Percentiles rank a stretch among this genome's conserved stretches.
These are phyloP conservation scores for Myotis myotis DNA, from an alignment of 2,797 vertebrate genomes.

Conservation along the genomic window DNA sequence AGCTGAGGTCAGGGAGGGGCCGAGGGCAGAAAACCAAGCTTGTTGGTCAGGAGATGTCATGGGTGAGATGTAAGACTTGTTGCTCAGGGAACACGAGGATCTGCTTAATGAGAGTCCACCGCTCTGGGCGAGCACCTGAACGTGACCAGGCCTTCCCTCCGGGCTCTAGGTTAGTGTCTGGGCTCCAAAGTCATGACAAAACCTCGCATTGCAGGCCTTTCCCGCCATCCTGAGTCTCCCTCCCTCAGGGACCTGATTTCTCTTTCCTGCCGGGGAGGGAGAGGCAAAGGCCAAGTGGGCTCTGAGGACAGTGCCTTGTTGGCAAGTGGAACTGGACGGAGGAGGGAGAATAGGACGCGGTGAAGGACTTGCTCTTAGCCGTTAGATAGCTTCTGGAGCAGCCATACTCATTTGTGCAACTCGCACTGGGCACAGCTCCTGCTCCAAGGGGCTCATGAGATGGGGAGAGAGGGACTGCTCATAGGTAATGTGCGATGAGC, in stretches of 20 bases:
- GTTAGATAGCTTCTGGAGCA: background rate
- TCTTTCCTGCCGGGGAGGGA: background rate
- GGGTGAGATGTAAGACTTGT: background rate
- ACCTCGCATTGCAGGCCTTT: background rate
- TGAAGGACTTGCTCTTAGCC: background rate
- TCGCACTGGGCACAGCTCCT: background rate
- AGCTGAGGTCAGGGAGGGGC: background rate
- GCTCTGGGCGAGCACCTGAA: background rate
- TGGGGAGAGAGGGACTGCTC: too few species aligned
- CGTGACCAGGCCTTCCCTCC: slow-evolving; percentile 56
- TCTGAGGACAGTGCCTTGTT: background rate
- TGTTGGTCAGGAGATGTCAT: background rate
- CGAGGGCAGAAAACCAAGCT: background rate
- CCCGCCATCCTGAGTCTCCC: background rate
- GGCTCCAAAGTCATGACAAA: background rate
- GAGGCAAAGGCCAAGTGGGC: background rate
- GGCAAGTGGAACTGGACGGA: background rate
- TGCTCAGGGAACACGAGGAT: background rate
- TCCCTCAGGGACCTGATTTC: background rate
- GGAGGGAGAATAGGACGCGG: background rate
- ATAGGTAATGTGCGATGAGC: too few species aligned
- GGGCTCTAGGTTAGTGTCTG: slow-evolving; percentile 11
- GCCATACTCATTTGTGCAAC: background rate
- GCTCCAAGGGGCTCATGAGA: background rate
- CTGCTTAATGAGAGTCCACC: slow-evolving; percentile 64